Base-by-base conservation (phyloP, 1,140 invertebrate genomes). In the Propsilocerus akamusi region DNA sequence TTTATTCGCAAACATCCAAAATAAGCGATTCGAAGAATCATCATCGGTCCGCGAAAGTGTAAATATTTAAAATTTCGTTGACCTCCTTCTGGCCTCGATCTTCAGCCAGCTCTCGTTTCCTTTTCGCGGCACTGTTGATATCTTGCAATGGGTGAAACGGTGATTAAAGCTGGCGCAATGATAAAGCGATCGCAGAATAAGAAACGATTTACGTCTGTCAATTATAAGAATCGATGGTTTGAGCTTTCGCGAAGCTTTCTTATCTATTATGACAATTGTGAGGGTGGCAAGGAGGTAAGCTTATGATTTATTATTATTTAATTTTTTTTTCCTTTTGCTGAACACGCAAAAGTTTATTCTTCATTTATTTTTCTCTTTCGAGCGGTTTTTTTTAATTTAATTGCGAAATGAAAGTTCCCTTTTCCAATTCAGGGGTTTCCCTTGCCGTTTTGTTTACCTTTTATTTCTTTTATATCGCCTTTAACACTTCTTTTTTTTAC, bases 151-250 rank as follows among this genome's bases (percentile, higher is more conserved):
- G 17, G 14, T 41, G 34, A 41, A 8, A 41, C 34, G 22, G 17
- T 65, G 46, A 57, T 51, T 53, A 68, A 80, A 73, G 55, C 80
- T 59, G 81, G 81, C 23, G 83, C 80, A 57, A 86, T 90, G 84
- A 73, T 84, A 34, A 90, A 89, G 67, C 71, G 85, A 48, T 88
- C 86, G 3, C 84, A 87, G 62, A 89, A 87, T 65, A 88, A 87
- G 64, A 87, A 86, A 62, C 72, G 81, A 41, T 88, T 87, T 60
- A 85, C 82, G 17, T 77, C 81, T 6, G 77, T 87, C 28, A 89
- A 89, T 63, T 89, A 83, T 62, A 87, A 86, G 62, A 80, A 81
- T 65, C 74, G 86, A 22, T 89, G 81, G 82, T 84, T 89, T 65
- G 77, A 85, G 46, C 66, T 90, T 24, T 86, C 83, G 1, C 75